Conservation (phyloP, 2,888 invertebrate species). For the Orthosia gothica region DNA sequence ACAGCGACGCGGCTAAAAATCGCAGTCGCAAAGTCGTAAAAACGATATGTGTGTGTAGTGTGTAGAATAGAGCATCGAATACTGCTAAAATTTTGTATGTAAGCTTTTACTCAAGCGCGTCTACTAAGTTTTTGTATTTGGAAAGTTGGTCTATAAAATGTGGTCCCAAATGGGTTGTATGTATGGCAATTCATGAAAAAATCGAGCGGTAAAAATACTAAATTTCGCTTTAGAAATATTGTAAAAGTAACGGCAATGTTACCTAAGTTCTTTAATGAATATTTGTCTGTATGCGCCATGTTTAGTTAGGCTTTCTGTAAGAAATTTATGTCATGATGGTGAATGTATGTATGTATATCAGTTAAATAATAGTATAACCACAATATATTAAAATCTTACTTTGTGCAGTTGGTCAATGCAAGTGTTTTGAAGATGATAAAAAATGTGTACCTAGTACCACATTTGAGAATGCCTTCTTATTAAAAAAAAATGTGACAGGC, state of each 20-base stretch:
- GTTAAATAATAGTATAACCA: not conserved
- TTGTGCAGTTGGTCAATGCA: not conserved
- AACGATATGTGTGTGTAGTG: slow-evolving; percentile 53
- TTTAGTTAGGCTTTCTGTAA: slow-evolving; percentile 32
- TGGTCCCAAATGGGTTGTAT: slow-evolving; percentile 11
- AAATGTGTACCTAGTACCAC: not conserved
- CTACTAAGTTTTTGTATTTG: slow-evolving; percentile 40
- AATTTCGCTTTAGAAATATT: slow-evolving; percentile 20
- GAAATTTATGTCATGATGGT: slow-evolving; percentile 9
- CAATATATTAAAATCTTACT: not conserved
- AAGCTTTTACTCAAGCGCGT: slow-evolving; percentile 38
- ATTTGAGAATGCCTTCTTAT: not conserved
- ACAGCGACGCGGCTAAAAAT: slow-evolving; percentile 70
- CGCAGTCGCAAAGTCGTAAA: slow-evolving; percentile 63
- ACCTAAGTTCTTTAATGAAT: slow-evolving; percentile 3
- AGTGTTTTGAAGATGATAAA: not conserved
- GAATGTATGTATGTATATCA: slow-evolving; percentile 4
- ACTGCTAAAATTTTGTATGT: slow-evolving; percentile 50
- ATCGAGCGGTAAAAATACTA: not conserved
- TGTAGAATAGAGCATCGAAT: slow-evolving; percentile 49
- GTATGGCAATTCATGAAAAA: not conserved
- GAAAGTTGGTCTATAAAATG: slow-evolving; percentile 3
- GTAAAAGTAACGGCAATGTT: slow-evolving; percentile 16
- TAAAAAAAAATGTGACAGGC: not conserved
- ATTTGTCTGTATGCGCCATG: not conserved